These are phyloP conservation scores for Drosophila mojavensis DNA, from an alignment of 1,140 invertebrate genomes.

Conservation along the genomic window DNA sequence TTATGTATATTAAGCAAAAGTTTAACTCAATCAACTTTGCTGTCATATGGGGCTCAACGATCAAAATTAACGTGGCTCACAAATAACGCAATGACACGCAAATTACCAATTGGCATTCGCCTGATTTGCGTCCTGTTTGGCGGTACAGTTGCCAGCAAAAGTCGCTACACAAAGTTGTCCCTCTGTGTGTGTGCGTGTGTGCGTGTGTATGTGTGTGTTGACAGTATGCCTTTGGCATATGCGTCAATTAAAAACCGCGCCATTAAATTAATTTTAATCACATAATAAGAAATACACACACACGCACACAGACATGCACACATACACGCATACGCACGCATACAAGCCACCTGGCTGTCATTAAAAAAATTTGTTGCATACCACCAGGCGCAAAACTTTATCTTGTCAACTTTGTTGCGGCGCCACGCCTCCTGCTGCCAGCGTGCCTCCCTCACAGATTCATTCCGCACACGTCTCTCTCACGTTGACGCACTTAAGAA, in stretches of 20 bases:
- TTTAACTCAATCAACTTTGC: constrained; percentile 27
- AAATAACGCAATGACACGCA: constrained; percentile 75
- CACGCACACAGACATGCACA: constrained; percentile 16
- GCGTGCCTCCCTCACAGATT: background rate
- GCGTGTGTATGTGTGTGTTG: constrained; percentile 3
- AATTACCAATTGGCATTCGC: constrained; percentile 71
- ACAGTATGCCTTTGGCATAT: constrained; percentile 37
- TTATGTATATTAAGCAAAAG: constrained; percentile 23
- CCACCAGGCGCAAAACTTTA: constrained; percentile 76
- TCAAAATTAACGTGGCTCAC: constrained; percentile 41
- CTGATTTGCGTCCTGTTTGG: constrained; percentile 43
- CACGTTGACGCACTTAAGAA: constrained; percentile 76
- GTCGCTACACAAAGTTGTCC: constrained; percentile 5
- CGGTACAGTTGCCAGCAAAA: constrained; percentile 38
- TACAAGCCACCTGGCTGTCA: constrained; percentile 65
- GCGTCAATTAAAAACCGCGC: constrained; percentile 80
- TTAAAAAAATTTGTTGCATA: constrained; percentile 79
- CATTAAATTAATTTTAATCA: constrained; percentile 83
- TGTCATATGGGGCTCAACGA: background rate
- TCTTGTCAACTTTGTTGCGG: constrained; percentile 75
- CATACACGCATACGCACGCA: constrained; percentile 3
- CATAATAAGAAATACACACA: constrained; percentile 74
- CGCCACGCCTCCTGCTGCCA: constrained; percentile 6
- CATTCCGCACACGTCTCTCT: constrained; percentile 27
- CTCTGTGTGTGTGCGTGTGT: background rate